phyloP scores from a whole-genome alignment of 2,888 invertebrate species.

The Leptinotarsa peninsularis region DNA sequence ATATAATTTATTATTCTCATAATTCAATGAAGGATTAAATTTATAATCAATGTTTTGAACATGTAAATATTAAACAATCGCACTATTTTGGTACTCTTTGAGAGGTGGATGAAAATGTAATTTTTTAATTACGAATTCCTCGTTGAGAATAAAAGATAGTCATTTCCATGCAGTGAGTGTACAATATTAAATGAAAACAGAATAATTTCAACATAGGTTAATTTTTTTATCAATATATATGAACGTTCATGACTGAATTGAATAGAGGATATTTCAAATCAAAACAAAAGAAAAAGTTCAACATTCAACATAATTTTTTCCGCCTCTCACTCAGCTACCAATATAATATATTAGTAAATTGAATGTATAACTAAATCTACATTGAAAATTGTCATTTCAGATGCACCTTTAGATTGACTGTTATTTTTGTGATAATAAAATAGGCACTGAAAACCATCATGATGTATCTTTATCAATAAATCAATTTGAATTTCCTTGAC shows the following conservation, averaged over 20 bases:
- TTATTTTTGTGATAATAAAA: slow-evolving; percentile 28
- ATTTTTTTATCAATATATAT: no score
- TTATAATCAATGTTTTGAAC: neutral
- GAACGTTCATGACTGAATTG: no score
- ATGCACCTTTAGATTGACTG: slow-evolving; percentile 26
- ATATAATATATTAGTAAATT: slow-evolving; percentile 7
- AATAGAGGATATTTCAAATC: no score
- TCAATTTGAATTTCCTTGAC: neutral
- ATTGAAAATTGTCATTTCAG: slow-evolving; percentile 22
- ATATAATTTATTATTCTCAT: slow-evolving; percentile 10
- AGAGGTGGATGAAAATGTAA: neutral
- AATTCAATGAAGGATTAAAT: neutral
- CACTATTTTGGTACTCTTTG: neutral
- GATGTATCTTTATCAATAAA: slow-evolving; percentile 25
- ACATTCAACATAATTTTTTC: neutral
- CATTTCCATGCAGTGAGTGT: no score
- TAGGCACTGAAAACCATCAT: slow-evolving; percentile 22
- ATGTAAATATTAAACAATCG: slow-evolving; percentile 16
- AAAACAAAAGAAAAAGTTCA: neutral
- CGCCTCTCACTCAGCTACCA: neutral
- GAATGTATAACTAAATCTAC: slow-evolving; percentile 8
- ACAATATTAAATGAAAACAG: no score
- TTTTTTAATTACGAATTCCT: neutral
- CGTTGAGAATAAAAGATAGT: no score
- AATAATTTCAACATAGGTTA: no score